Evolutionary conservation across 2,113 vertebrate species (phyloP).

Genomic region (Gopherus evgoodei): DNA sequence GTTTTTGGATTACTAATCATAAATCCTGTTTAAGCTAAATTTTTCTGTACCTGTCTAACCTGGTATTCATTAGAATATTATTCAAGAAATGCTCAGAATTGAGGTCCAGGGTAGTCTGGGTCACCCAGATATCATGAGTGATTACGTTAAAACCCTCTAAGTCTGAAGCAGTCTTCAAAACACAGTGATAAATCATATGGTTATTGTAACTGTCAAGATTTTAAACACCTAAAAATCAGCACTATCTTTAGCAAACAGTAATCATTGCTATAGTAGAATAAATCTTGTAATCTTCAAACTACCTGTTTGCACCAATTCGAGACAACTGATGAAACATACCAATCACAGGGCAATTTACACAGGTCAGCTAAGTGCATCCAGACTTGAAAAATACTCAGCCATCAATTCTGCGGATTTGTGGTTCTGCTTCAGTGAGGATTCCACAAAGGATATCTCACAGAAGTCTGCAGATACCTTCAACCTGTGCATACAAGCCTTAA

Average conservation of each 20-base stretch:
- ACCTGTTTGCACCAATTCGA: slow-evolving; percentile 81
- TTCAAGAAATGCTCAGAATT: slow-evolving; percentile 31
- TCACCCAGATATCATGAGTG: slow-evolving; percentile 31
- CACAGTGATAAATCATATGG: slow-evolving; percentile 63
- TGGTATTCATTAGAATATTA: background rate
- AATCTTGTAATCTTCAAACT: slow-evolving; percentile 82
- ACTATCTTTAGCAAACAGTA: slow-evolving; percentile 81
- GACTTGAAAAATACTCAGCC: background rate
- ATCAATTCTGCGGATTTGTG: background rate
- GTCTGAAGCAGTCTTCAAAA: slow-evolving; percentile 39
- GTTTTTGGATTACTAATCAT: slow-evolving; percentile 23
- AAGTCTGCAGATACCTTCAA: background rate
- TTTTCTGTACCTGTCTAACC: slow-evolving; percentile 42
- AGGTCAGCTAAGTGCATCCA: slow-evolving; percentile 67
- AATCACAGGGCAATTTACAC: slow-evolving; percentile 75
- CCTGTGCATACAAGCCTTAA: background rate
- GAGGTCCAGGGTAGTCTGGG: slow-evolving; percentile 34
- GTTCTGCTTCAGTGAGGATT: background rate
- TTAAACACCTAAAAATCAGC: slow-evolving; percentile 80
- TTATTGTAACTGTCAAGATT: slow-evolving; percentile 78
- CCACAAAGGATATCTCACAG: background rate
- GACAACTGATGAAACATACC: slow-evolving; percentile 79
- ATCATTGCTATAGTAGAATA: slow-evolving; percentile 81
- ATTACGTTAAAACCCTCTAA: background rate
- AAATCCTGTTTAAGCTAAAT: slow-evolving; percentile 47